Evolutionary conservation across 2,113 vertebrate species (phyloP).

Genomic region (Tychaedon coryphoeus): DNA sequence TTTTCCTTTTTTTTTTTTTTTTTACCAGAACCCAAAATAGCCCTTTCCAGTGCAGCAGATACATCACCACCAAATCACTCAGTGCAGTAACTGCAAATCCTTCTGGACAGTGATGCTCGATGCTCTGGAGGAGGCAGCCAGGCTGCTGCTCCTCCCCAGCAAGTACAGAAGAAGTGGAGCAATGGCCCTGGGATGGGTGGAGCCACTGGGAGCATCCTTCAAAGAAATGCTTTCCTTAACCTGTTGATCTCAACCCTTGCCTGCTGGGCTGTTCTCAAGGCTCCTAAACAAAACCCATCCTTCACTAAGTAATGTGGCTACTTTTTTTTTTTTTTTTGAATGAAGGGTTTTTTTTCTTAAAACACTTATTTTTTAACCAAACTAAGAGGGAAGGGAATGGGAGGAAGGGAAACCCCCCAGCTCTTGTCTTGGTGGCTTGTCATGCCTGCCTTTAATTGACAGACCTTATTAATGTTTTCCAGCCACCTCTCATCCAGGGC

Average conservation of each 20-base stretch:
- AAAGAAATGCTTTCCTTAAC: neutral
- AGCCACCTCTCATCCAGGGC: conserved; percentile 54
- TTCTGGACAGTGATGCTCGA: neutral
- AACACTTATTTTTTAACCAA: neutral
- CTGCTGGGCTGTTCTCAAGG: neutral
- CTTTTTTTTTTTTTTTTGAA: neutral
- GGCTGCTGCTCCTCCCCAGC: neutral
- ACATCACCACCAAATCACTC: neutral
- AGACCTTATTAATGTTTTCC: conserved; percentile 69
- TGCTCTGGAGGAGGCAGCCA: neutral
- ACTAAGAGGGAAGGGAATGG: neutral
- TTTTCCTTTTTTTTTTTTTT: too few species aligned
- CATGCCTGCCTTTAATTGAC: conserved; percentile 65
- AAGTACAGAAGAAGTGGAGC: neutral
- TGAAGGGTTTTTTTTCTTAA: neutral
- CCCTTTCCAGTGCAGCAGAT: neutral
- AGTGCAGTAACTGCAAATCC: neutral
- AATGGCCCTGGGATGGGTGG: neutral
- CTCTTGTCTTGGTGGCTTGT: conserved; percentile 31
- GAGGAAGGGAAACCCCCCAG: neutral
- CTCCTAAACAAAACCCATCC: neutral
- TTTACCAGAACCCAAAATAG: neutral
- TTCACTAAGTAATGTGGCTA: neutral
- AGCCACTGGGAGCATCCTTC: neutral
- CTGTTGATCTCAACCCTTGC: neutral